phyloP scores from a whole-genome alignment of 2,888 invertebrate genomes.

The Acleris sparsana region DNA sequence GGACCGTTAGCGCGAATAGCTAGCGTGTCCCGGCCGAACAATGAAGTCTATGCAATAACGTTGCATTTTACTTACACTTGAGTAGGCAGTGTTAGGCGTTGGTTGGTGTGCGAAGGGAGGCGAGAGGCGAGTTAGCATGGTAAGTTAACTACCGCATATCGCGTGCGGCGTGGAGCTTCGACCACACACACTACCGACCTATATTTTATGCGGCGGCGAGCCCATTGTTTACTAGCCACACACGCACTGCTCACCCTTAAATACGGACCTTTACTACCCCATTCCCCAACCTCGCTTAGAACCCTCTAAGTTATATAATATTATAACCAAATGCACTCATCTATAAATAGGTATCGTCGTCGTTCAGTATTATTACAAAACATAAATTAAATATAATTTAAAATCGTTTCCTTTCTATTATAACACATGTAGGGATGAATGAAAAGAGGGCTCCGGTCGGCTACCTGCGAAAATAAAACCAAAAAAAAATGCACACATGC shows the following conservation, averaged over 20 bases:
- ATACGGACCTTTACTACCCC: slow-evolving; percentile 47
- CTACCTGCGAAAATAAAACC: slow-evolving; percentile 78
- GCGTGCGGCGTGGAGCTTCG: slow-evolving; percentile 66
- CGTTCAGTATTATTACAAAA: neutral
- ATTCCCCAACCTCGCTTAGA: slow-evolving; percentile 44
- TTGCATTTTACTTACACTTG: slow-evolving; percentile 51
- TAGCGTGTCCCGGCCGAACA: slow-evolving; percentile 49
- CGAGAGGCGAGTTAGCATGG: slow-evolving; percentile 37
- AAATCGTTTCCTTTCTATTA: slow-evolving; percentile 15
- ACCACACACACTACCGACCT: slow-evolving; percentile 77
- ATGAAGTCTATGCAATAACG: slow-evolving; percentile 56
- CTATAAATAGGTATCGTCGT: neutral
- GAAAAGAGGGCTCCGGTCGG: slow-evolving; percentile 49
- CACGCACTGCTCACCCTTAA: slow-evolving; percentile 61
- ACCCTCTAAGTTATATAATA: slow-evolving; percentile 38
- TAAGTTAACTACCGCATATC: slow-evolving; percentile 49
- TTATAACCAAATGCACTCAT: slow-evolving; percentile 3
- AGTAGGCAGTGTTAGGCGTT: slow-evolving; percentile 19
- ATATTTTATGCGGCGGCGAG: slow-evolving; percentile 78
- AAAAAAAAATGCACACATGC: slow-evolving; percentile 70
- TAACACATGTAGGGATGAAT: slow-evolving; percentile 52
- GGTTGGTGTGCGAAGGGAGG: slow-evolving; percentile 42
- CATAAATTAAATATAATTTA: neutral
- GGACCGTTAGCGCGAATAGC: slow-evolving; percentile 35
- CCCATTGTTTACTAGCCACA: slow-evolving; percentile 73